Base-by-base conservation (phyloP, 2,113 vertebrate genomes). In the Tetraodon nigroviridis region DNA sequence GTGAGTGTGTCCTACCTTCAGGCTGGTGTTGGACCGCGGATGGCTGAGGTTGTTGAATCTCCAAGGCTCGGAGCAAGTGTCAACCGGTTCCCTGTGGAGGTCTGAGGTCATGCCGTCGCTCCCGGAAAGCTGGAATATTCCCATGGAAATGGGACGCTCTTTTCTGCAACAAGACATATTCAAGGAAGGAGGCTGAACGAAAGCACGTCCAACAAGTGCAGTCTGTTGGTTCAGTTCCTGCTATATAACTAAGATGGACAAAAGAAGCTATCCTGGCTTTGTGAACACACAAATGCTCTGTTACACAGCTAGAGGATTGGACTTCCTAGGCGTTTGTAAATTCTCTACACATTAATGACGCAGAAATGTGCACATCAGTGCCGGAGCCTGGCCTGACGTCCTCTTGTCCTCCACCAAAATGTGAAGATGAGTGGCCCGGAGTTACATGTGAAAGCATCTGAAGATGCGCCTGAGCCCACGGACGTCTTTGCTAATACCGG, bases 121-220 rank as follows among this genome's bases (percentile, higher is more conserved):
- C 51, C 90, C 86, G 58, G 94, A 90, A 42, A 96, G 80, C 0
- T 94, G 94, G 81, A 98, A 98, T 71, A 98, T 87, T 48, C 95
- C 95, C 89, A 99, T 76, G 29, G 96, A 97, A 78, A 95, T 90
- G 0, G 97, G 94, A 12, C 93, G 94, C 53, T 99, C 96, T 86
- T 96, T 99, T 90, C 96, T 99, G 86, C 17, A 16, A 10, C 61
- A 41, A 13, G 29, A 54, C 64, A 14, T 71, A 1, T 44, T 32
- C 6, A 8, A 2, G 32, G 12, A 22, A 53, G 8, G 15, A 49
- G 18, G 44, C 13, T 16, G 44, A 46, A 46, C n/a, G 2, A 46
- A 46, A 46, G 44, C 5, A 6, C 15, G 12, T 48, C 17, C 10
- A 19, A 48, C 8, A 48, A 11, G 7, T 16, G 3, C 20, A 17